These are phyloP conservation scores for Phthorimaea operculella DNA, from an alignment of 1,140 invertebrate species.

Conservation along the genomic window DNA sequence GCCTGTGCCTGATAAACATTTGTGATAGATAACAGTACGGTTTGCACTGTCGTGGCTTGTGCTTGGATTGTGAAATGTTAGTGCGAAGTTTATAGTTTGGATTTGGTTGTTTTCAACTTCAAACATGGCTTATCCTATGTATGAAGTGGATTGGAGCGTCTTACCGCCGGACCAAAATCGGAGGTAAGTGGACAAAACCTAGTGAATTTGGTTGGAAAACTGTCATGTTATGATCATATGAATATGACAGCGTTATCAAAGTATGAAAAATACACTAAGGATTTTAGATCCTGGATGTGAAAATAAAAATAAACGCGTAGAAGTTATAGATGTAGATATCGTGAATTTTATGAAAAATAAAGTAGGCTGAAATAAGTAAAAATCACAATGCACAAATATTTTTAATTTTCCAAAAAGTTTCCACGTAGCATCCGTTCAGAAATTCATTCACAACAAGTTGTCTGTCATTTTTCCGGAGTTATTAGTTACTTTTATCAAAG, in stretches of 20 bases:
- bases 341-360: conserved; percentile 5
- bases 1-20: conserved; percentile 63
- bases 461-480: conserved; percentile 3
- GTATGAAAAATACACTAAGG: no score
- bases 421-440: conserved; percentile 37
- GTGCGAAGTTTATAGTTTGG: conserved; percentile 31
- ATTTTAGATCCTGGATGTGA: no score
- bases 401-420: conserved; percentile 26
- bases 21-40: conserved; percentile 52
- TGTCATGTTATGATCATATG: no score
- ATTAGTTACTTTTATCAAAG: neutral
- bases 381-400: neutral
- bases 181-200: conserved; percentile 70
- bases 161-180: conserved; percentile 83
- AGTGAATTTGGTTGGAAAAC: neutral
- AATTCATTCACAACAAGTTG: conserved; percentile 8
- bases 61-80: conserved; percentile 51
- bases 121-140: conserved; percentile 67
- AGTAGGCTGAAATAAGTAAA: conserved; percentile 8
- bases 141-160: conserved; percentile 83
- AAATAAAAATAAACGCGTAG: no score
- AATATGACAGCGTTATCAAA: no score
- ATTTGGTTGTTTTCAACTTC: conserved; percentile 25
- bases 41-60: conserved; percentile 50
- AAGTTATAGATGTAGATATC: no score